Base-by-base conservation (phyloP, 1,140 invertebrate genomes). In the Stegodyphus dumicola region DNA sequence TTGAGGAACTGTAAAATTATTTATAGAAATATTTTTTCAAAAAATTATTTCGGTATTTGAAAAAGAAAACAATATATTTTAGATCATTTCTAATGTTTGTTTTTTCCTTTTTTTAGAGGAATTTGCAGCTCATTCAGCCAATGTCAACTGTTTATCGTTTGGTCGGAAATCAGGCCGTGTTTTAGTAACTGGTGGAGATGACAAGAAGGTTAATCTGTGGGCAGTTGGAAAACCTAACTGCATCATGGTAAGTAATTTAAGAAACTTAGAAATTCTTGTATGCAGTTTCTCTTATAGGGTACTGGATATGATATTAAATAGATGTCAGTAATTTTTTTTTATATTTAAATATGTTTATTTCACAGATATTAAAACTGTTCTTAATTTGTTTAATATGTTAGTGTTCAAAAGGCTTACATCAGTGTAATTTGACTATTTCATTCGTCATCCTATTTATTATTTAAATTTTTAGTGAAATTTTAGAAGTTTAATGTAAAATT, bases 131-230 rank as follows among this genome's bases (percentile, higher is more conserved):
- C 96, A 98, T 92, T 93, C 93, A 86, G 94, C 95, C 85, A 96
- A 95, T 91, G 96, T 98, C 87, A 97, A 96, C 89, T 97, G 96
- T 89, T 91, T 97, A 88, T 94, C 96, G 52, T 92, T 98, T 91
- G 96, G 97, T 69, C 94, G 95, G 89, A 97, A 97, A 90, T 97
- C 96, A 60, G 95, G 95, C 67, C 92, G 95, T 88, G 97, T 99
- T 70, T 93, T 99, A 90, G 97, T 97, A 71, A 99, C 97, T 87
- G 97, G 97, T 77, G 97, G 97, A 87, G 96, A 98, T 91, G 98
- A 99, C 91, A 96, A 97, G 90, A 98, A 98, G 92, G 97, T 99
- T 70, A 99, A 99, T 90, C 91, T 99, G 87, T 99, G 97, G 97
- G 97, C 97, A 7, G 95, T 99, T 86, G 97, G 97, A 49, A 96